phyloP scores from a whole-genome alignment of 2,888 invertebrate species.

The Celastrina argiolus region DNA sequence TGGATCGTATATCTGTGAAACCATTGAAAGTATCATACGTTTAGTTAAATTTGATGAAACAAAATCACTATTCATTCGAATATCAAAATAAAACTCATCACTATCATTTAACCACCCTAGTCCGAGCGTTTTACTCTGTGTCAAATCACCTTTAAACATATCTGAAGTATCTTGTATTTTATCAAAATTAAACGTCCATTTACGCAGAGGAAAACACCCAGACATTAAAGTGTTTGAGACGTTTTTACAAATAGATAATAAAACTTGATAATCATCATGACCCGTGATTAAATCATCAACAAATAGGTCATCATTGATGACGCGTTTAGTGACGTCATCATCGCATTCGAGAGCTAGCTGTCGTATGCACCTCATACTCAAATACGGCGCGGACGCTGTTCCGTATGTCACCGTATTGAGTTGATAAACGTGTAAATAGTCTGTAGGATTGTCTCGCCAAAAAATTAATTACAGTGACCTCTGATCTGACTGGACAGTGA shows the following conservation, averaged over 20 bases:
- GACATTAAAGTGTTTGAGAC: slow-evolving; percentile 12
- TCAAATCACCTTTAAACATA: slow-evolving; percentile 24
- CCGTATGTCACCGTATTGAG: slow-evolving; percentile 33
- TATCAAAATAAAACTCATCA: slow-evolving; percentile 29
- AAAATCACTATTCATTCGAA: slow-evolving; percentile 8
- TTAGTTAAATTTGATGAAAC: slow-evolving; percentile 26
- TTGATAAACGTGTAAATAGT: slow-evolving; percentile 35
- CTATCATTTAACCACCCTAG: slow-evolving; percentile 27
- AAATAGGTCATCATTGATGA: slow-evolving; percentile 35
- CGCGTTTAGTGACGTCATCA: slow-evolving; percentile 32
- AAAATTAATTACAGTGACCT: slow-evolving; percentile 38
- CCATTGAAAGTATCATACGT: slow-evolving; percentile 29
- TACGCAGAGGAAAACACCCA: no score
- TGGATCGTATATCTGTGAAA: slow-evolving; percentile 30
- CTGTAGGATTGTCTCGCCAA: slow-evolving; percentile 38
- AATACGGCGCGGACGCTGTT: slow-evolving; percentile 40
- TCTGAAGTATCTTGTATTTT: not conserved
- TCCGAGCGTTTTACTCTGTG: slow-evolving; percentile 29
- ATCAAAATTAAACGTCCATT: slow-evolving; percentile 29
- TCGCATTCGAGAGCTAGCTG: slow-evolving; percentile 40
- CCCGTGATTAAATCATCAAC: slow-evolving; percentile 38
- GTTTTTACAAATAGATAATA: slow-evolving; percentile 17
- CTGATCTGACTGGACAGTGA: not conserved
- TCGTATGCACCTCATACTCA: slow-evolving; percentile 38
- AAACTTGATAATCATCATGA: slow-evolving; percentile 21